A percentile compares a stretch with the other conserved stretches of the same genome.
Evolutionary conservation across 2,113 vertebrate genomes (phyloP).

Genomic region (Sinocyclocheilus anophthalmus): DNA sequence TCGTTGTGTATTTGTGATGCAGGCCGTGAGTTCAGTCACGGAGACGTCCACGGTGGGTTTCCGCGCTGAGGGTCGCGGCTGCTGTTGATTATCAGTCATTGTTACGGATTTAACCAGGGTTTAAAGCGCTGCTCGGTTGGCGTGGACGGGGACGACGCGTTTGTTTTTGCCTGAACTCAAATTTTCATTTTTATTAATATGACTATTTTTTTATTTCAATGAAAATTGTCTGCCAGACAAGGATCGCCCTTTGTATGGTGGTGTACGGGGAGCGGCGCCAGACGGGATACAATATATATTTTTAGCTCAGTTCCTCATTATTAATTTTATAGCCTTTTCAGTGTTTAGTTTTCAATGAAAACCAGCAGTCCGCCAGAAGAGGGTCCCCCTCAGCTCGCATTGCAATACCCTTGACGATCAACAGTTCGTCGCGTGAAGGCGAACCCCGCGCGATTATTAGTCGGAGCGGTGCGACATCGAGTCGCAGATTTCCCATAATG

Average conservation of each 20-base stretch:
- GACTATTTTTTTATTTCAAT: background rate
- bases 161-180: background rate
- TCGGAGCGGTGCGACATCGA: background rate
- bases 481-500: background rate
- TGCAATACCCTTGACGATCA: slow-evolving; percentile 41
- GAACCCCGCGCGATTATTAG: background rate
- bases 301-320: background rate
- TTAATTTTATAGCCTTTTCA: background rate
- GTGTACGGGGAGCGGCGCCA: slow-evolving; percentile 34
- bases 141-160: background rate
- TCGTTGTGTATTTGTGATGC: slow-evolving; percentile 3
- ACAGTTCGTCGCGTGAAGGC: slow-evolving; percentile 17
- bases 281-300: background rate
- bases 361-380: background rate
- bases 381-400: background rate
- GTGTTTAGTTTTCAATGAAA: background rate
- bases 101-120: background rate
- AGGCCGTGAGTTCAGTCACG: slow-evolving; percentile 5
- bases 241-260: slow-evolving; percentile 7
- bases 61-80: background rate
- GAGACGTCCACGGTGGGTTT: background rate
- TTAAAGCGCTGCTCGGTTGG: background rate
- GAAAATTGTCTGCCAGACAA: background rate
- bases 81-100: background rate
- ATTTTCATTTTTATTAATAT: background rate